phyloP scores from a whole-genome alignment of 2,888 invertebrate species.

The Folsomia candida region DNA sequence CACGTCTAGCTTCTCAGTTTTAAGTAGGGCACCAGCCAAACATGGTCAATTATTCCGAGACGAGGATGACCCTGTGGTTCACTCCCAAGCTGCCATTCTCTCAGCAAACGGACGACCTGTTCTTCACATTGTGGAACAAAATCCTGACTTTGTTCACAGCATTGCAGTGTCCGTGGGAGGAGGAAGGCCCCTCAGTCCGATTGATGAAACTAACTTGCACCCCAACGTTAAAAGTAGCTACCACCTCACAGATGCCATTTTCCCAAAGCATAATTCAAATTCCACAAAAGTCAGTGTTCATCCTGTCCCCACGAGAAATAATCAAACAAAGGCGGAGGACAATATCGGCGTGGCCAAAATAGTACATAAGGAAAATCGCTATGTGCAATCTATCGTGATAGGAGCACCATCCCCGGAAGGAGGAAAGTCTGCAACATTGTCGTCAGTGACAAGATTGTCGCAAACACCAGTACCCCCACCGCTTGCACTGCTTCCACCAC shows the following conservation, averaged over 20 bases:
- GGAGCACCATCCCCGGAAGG: conserved; percentile 19
- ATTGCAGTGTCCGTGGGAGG: conserved; percentile 42
- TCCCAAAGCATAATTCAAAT: not conserved
- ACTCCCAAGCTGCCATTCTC: conserved; percentile 45
- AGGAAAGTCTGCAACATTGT: not conserved
- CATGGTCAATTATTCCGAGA: conserved; percentile 43
- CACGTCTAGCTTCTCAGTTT: conserved; percentile 1
- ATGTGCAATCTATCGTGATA: conserved; percentile 48
- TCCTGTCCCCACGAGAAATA: conserved; percentile 24
- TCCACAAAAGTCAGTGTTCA: conserved; percentile 29
- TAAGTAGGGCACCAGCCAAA: conserved; percentile 8
- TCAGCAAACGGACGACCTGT: conserved; percentile 44
- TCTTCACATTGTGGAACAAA: conserved; percentile 47
- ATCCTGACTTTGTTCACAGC: conserved; percentile 47
- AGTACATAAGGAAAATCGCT: conserved; percentile 44
- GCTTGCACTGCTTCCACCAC: not conserved
- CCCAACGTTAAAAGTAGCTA: not conserved
- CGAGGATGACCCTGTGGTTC: conserved; percentile 44
- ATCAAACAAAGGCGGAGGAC: conserved; percentile 22
- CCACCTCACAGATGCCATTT: not conserved
- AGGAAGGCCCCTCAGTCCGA: conserved; percentile 45
- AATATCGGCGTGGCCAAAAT: conserved; percentile 43
- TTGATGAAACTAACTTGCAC: conserved; percentile 29
- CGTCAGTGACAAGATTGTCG: not conserved
- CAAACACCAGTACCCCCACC: not conserved